Evolutionary conservation across 2,888 invertebrate species (phyloP), one percentile per base, ranked within the genome.

Genomic region (Trachelus iudaicus): DNA sequence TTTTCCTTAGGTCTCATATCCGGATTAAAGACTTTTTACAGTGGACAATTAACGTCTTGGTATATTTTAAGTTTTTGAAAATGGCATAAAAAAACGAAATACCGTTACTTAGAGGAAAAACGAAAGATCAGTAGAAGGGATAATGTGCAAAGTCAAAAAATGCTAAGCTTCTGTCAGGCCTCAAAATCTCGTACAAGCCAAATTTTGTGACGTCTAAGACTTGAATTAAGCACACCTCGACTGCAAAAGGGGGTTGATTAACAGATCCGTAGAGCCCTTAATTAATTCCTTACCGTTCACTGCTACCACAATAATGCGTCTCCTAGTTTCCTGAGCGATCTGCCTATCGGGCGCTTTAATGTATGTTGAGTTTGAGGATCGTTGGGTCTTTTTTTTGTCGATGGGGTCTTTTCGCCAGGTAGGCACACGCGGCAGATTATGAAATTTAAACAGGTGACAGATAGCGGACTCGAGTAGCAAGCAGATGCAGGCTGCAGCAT

Each of bases 361-460:
- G 56, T 23, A 56, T 56, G 23, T 56, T 56, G 9, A 23, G 56
- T 23, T 56, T 23, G 23, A 23, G 56, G 56, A 56, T 56, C 9
- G 56, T 15, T 56, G 56, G 56, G 23, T 23, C 56, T 56, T 56
- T 56, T 40, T 56, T 56, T 56, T 56, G 56, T 56, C 15, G 56
- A 56, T 56, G 56, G 56, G 56, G 23, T 56, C 56, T 56, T 56
- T 56, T 56, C 23, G 56, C 56, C 56, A 56, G 56, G 56, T 15
- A 56, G 56, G 56, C 56, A 23, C 56, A 56, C 56, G 56, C 76
- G 84, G 85, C 88, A 87, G 89, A 89, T 90, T 89, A 89, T 87
- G 84, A 88, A 90, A 87, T 90, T 89, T 87, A 88, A 90, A 90
- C 90, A 90, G 90, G 90, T 90, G 90, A 90, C 90, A 89, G 89